A percentile compares a stretch with the other conserved stretches of the same genome.
phyloP scores from a whole-genome alignment of 2,797 vertebrate genomes.

The Phrynocephalus vlangalii region DNA sequence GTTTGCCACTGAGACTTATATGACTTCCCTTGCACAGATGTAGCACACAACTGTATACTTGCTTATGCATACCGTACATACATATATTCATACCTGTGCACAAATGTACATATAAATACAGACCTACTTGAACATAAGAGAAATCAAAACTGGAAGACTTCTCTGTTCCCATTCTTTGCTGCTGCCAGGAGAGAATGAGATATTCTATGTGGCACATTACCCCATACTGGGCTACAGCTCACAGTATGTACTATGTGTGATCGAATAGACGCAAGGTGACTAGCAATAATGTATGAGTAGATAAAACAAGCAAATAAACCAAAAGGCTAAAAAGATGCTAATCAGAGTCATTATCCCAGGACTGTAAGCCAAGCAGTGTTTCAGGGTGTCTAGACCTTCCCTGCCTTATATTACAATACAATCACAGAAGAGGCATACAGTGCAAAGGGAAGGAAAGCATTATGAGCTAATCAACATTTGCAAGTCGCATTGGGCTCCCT shows the following conservation, averaged over 20 bases:
- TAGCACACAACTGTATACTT: no score
- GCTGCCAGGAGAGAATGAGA: not conserved
- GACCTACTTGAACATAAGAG: no score
- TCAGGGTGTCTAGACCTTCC: not conserved
- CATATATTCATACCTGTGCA: no score
- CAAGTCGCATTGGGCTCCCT: not conserved
- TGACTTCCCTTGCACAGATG: no score
- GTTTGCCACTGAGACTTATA: no score
- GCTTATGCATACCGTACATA: no score
- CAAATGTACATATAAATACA: no score
- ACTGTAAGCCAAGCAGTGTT: not conserved
- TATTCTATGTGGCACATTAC: not conserved
- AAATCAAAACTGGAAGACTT: not conserved
- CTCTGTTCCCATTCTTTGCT: not conserved
- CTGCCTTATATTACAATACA: not conserved
- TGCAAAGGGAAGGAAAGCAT: not conserved
- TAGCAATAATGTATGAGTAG: not conserved
- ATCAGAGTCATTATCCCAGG: slow-evolving; percentile 4
- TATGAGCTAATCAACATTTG: not conserved
- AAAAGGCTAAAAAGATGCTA: not conserved
- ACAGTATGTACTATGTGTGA: not conserved
- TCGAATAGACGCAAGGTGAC: not conserved
- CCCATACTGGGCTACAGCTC: not conserved
- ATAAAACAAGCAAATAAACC: not conserved
- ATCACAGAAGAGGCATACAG: not conserved